Base-by-base conservation (phyloP, 2,797 vertebrate species). In the Zalophus californianus region DNA sequence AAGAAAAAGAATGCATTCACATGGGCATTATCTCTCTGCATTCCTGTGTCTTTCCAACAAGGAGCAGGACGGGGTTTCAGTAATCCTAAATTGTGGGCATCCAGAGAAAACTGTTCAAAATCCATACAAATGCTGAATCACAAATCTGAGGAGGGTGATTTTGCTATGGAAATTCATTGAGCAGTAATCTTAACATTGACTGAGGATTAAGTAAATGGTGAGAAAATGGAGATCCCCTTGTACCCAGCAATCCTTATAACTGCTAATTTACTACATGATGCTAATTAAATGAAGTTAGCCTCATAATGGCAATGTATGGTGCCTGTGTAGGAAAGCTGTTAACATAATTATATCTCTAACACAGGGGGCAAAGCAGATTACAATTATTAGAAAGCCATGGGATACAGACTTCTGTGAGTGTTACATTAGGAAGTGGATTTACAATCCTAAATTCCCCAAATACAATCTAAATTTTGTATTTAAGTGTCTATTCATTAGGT, bases 221-320 rank as follows among this genome's bases (percentile, higher is more conserved):
- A 98, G 98, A 98, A 99, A 99, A 98, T 97, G 44, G 96, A 98
- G 98, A 98, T 97, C 95, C 80, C 93, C 95, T 98, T 98, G 88
- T 97, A 98, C 97, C 94, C 98, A 98, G 97, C 86, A 98, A 97
- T 98, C 97, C 96, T 98, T 98, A 97, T 96, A 99, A 98, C 98
- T 97, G 96, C 97, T 99, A 98, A 99, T 99, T 99, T 99, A 98
- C 98, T 98, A 97, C 98, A 98, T 97, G 97, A 98, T 98, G 96
- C 97, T 98, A 98, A 99, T 98, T 99, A 99, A 99, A 98, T 98
- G 97, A 98, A 98, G 96, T 98, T 98, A 97, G 98, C 85, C 98
- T 98, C 96, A 48, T 99, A 98, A 98, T 99, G 96, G 97, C 98
- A 98, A 98, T 98, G 98, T 97, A 98, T 98, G 97, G 94, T 98